These are phyloP conservation scores for Recurvirostra avosetta DNA, from an alignment of 2,113 vertebrate genomes.

Conservation along the genomic window DNA sequence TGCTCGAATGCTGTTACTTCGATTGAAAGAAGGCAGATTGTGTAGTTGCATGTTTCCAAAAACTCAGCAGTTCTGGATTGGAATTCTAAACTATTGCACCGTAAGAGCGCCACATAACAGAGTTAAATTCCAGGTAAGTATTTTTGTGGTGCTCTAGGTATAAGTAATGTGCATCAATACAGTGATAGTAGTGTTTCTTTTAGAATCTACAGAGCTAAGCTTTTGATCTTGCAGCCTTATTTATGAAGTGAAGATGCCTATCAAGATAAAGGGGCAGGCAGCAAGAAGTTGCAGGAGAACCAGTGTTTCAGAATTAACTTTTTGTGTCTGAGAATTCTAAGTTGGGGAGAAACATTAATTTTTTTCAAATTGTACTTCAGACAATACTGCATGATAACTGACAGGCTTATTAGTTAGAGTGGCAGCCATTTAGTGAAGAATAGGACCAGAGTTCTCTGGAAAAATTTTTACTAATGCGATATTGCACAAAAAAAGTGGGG, in stretches of 20 bases:
- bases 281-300: not conserved
- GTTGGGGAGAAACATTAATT: not conserved
- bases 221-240: not conserved
- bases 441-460: not conserved
- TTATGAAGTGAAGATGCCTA: not conserved
- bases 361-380: not conserved
- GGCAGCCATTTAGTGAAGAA: not conserved
- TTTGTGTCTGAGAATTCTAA: not conserved
- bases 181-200: not conserved
- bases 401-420: not conserved
- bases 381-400: not conserved
- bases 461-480: not conserved
- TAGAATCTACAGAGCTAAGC: not conserved
- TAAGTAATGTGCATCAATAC: not conserved
- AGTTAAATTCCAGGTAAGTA: constrained; percentile 1
- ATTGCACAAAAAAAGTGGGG: accelerated
- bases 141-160: not conserved
- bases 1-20: not conserved
- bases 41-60: not conserved
- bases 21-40: not conserved
- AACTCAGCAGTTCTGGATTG: not conserved
- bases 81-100: not conserved
- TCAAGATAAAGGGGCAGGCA: not conserved
- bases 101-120: accelerated
- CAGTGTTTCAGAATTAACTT: not conserved